Percentiles rank a stretch among this genome's conserved stretches.
phyloP scores from a whole-genome alignment of 2,113 vertebrate species.

The Lagenorhynchus albirostris region DNA sequence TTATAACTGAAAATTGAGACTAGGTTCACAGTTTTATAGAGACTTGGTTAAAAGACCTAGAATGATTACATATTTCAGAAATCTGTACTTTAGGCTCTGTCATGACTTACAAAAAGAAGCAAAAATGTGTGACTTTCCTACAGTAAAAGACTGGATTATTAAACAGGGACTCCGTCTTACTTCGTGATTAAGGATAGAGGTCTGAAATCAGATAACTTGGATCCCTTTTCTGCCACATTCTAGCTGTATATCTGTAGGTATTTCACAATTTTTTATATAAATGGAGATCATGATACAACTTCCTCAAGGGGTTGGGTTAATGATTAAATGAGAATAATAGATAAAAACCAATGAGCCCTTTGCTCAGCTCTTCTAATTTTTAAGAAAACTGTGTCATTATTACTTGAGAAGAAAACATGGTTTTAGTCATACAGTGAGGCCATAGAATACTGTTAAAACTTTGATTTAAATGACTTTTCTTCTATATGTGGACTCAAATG shows the following conservation, averaged over 20 bases:
- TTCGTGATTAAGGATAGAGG: not conserved
- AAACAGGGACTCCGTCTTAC: not conserved
- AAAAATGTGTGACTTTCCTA: not conserved
- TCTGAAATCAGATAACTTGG: not conserved
- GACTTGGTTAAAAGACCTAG: not conserved
- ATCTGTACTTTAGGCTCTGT: not conserved
- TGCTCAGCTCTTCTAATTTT: not conserved
- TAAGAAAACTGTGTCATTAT: not conserved
- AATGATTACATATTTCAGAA: slow-evolving; percentile 23
- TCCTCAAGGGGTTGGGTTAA: not conserved
- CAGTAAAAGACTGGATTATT: not conserved
- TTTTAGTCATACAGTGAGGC: not conserved
- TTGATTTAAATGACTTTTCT: not conserved
- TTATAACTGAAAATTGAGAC: not conserved
- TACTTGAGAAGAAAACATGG: not conserved
- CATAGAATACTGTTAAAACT: not conserved
- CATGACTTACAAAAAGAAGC: not conserved
- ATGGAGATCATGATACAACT: not conserved
- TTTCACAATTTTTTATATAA: not conserved
- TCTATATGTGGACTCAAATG: not conserved
- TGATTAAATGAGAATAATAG: not conserved
- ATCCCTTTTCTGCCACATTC: not conserved
- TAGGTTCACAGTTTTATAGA: not conserved
- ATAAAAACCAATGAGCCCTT: not conserved
- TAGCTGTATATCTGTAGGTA: not conserved